These are phyloP conservation scores for Neolamprologus devosi DNA, from an alignment of 2,113 vertebrate genomes.

Conservation along the genomic window DNA sequence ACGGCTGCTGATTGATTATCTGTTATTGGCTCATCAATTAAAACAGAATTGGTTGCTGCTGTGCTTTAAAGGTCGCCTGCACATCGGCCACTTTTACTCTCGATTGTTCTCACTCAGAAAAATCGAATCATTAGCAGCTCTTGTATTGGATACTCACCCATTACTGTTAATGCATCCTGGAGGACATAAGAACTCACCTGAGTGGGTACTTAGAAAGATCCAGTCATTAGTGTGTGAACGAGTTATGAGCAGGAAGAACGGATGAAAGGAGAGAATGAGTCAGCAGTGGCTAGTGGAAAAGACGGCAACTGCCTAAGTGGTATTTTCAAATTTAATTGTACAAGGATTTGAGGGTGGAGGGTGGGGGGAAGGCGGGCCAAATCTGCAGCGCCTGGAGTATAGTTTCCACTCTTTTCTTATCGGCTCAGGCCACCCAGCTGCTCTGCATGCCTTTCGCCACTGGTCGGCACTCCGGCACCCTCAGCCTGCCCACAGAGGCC, in stretches of 20 bases:
- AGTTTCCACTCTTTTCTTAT: not conserved
- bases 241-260: not conserved
- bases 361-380: not conserved
- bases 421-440: conserved; percentile 36
- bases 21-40: not conserved
- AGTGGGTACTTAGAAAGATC: not conserved
- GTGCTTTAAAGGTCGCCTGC: not conserved
- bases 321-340: conserved; percentile 13
- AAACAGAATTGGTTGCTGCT: not conserved
- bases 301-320: not conserved
- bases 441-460: conserved; percentile 29
- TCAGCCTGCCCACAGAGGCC: conserved; percentile 14
- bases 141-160: not conserved
- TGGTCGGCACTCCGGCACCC: not conserved
- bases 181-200: not conserved
- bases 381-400: not conserved
- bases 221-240: not conserved
- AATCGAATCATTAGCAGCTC: not conserved
- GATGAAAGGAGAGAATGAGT: conserved; percentile 8
- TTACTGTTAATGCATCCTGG: not conserved
- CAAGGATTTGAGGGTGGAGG: not conserved
- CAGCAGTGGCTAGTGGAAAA: conserved; percentile 13
- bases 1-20: not conserved
- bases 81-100: not conserved
- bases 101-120: not conserved